Evolutionary conservation across 2,113 vertebrate species (phyloP).

Genomic region (Ageneiosus marmoratus): DNA sequence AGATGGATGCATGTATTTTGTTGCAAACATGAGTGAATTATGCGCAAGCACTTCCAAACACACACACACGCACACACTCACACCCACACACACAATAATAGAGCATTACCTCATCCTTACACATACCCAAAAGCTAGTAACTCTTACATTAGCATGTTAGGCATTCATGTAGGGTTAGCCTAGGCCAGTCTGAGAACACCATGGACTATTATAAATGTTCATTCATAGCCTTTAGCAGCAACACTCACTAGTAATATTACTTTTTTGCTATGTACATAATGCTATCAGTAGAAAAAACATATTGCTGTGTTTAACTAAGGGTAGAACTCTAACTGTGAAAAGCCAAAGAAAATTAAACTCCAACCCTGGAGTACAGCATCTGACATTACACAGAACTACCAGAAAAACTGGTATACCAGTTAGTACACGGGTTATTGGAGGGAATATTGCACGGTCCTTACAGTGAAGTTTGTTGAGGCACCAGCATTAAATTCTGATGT

Average conservation of each 20-base stretch:
- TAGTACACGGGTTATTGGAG: too few relatives aligned
- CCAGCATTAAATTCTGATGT: too few relatives aligned
- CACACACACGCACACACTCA: neutral
- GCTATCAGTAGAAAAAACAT: neutral
- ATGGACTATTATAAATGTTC: neutral
- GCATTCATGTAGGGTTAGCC: conserved; percentile 12
- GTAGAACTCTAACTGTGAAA: neutral
- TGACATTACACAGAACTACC: neutral
- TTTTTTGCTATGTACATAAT: neutral
- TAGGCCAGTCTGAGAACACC: neutral
- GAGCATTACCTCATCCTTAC: neutral
- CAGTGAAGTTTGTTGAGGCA: too few relatives aligned
- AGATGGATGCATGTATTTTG: conserved; percentile 21
- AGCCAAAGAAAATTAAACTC: neutral
- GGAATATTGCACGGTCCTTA: too few relatives aligned
- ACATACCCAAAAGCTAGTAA: conserved; percentile 14
- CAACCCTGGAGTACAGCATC: neutral
- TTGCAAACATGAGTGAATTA: conserved; percentile 37
- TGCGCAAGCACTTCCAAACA: conserved; percentile 10
- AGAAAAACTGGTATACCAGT: too few relatives aligned
- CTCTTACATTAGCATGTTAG: neutral
- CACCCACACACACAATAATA: neutral
- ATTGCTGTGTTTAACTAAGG: neutral
- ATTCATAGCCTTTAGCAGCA: neutral
- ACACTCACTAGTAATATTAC: neutral